Evolutionary conservation across 2,113 vertebrate genomes (phyloP).

Genomic region (Rallus limicola): DNA sequence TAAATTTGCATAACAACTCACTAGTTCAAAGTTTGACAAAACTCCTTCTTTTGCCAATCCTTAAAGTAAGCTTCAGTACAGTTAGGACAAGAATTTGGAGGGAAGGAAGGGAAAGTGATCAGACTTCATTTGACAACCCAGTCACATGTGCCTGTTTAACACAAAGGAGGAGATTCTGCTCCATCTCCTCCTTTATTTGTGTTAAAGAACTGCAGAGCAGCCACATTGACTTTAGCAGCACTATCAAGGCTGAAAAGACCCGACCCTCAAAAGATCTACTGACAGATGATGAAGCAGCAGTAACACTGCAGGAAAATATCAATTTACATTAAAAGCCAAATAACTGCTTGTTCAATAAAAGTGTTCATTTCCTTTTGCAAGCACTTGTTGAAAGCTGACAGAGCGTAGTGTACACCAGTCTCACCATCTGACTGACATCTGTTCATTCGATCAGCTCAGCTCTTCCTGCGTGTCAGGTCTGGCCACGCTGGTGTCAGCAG

Average conservation of each 20-base stretch:
- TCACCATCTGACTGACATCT: neutral
- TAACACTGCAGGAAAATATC: neutral
- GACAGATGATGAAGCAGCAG: neutral
- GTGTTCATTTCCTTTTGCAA: neutral
- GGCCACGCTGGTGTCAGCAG: neutral
- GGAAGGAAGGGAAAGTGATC: neutral
- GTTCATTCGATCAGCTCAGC: constrained; percentile 10
- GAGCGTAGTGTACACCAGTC: neutral
- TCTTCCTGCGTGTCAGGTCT: neutral
- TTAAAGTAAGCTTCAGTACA: neutral
- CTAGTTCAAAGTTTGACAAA: neutral
- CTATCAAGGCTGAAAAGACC: neutral
- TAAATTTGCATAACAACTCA: neutral
- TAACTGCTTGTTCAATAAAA: neutral
- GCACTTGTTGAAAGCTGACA: neutral
- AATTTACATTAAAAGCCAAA: neutral
- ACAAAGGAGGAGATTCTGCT: neutral
- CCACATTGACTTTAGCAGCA: neutral
- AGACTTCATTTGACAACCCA: neutral
- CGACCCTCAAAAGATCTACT: neutral
- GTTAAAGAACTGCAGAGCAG: neutral
- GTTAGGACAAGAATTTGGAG: neutral
- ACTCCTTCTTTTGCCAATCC: neutral
- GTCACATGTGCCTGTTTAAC: neutral
- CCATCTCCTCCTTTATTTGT: neutral